Percentiles rank a stretch among this genome's conserved stretches.
Evolutionary conservation across 1,140 invertebrate genomes (phyloP).

Genomic region (Dendroctonus valens): DNA sequence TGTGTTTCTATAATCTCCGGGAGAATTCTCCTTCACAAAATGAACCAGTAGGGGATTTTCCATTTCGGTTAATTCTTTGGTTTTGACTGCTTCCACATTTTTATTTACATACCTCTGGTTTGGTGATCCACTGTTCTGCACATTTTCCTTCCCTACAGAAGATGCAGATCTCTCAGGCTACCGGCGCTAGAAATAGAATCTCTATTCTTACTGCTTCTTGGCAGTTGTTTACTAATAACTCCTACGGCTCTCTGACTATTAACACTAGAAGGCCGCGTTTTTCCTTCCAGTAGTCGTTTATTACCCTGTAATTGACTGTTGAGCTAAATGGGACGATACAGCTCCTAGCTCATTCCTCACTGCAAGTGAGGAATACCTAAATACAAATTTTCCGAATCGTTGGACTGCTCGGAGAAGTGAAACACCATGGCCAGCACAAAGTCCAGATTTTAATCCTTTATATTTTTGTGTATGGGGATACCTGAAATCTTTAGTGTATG

Average conservation of each 20-base stretch:
- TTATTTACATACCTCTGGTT: neutral
- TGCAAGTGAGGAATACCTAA: no score
- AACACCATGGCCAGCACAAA: no score
- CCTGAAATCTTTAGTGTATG: no score
- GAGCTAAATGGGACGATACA: neutral
- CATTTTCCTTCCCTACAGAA: constrained; percentile 12
- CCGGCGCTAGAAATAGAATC: constrained; percentile 25
- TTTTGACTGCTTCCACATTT: neutral
- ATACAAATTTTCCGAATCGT: no score
- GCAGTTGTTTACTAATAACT: constrained; percentile 32
- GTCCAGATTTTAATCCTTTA: no score
- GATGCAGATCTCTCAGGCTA: constrained; percentile 31
- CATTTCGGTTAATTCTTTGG: constrained; percentile 10
- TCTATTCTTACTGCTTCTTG: constrained; percentile 37
- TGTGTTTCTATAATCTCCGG: constrained; percentile 26
- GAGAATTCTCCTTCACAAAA: constrained; percentile 43
- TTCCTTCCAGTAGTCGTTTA: neutral
- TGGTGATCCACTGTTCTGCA: neutral
- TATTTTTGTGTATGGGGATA: no score
- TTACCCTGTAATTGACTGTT: constrained; percentile 1
- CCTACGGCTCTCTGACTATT: constrained; percentile 13
- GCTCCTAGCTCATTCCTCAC: no score
- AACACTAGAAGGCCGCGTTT: no score
- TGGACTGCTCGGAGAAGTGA: no score
- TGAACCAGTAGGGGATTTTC: constrained; percentile 44